phyloP scores from a whole-genome alignment of 2,888 invertebrate genomes.

The Ophion ellenae region DNA sequence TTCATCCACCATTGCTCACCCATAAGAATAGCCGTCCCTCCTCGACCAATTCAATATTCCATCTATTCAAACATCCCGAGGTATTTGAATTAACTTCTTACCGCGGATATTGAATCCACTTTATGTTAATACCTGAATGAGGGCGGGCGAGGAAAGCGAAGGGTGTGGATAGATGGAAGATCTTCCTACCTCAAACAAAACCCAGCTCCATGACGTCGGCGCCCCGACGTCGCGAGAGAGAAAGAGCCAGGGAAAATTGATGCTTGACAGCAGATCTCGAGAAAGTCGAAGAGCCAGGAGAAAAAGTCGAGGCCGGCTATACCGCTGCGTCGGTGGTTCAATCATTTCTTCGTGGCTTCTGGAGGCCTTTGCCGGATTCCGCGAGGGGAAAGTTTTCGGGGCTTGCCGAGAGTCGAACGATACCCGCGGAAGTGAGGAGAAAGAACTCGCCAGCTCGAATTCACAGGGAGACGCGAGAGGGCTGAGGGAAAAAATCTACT shows the following conservation, averaged over 20 bases:
- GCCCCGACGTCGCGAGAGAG: slow-evolving; percentile 23
- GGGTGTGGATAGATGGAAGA: slow-evolving; percentile 16
- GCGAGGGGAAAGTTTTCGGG: background rate
- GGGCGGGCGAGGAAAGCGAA: slow-evolving; percentile 14
- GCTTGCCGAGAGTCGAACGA: slow-evolving; percentile 23
- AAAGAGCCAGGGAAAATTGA: slow-evolving; percentile 34
- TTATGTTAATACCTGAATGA: slow-evolving; percentile 77
- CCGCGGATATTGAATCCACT: slow-evolving; percentile 78
- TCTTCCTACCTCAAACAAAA: slow-evolving; percentile 29
- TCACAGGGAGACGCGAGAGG: slow-evolving; percentile 20
- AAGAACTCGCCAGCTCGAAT: slow-evolving; percentile 37
- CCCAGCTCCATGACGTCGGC: slow-evolving; percentile 39
- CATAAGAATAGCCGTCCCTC: slow-evolving; percentile 28
- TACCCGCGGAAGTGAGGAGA: slow-evolving; percentile 37
- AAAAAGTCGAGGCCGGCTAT: slow-evolving; percentile 3
- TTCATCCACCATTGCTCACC: background rate
- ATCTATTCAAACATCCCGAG: slow-evolving; percentile 76
- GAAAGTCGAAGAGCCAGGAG: slow-evolving; percentile 56
- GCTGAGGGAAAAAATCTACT: slow-evolving; percentile 28
- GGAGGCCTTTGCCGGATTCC: background rate
- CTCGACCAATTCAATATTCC: slow-evolving; percentile 74
- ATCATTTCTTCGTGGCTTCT: slow-evolving; percentile 69
- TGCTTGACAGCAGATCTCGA: slow-evolving; percentile 47
- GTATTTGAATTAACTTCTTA: slow-evolving; percentile 79
- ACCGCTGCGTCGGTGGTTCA: slow-evolving; percentile 63